phyloP scores from a whole-genome alignment of 2,888 invertebrate genomes.

The Mesochorus sp. region DNA sequence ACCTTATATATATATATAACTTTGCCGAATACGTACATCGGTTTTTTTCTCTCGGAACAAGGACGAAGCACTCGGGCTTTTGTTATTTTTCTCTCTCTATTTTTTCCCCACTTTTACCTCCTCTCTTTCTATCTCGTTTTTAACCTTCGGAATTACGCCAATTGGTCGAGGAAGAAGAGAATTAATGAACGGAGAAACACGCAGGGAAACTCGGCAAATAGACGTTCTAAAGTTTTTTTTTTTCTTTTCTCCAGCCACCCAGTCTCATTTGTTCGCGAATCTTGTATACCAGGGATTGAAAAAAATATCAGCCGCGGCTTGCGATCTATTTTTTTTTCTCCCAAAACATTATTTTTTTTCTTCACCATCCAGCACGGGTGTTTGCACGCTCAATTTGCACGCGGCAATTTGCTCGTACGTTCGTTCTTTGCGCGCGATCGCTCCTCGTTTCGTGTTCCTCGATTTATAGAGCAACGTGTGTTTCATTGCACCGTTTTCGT shows the following conservation, averaged over 20 bases:
- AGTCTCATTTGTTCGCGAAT: constrained; percentile 25
- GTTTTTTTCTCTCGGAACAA: constrained; percentile 18
- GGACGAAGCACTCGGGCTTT: constrained; percentile 13
- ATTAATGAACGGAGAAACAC: constrained; percentile 44
- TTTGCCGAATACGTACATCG: background rate
- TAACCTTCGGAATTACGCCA: constrained; percentile 35
- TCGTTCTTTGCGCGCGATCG: background rate
- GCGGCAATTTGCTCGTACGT: background rate
- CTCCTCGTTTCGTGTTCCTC: background rate
- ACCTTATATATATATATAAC: background rate
- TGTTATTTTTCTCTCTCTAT: constrained; percentile 7
- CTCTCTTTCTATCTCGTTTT: constrained; percentile 18
- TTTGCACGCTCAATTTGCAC: constrained; percentile 23
- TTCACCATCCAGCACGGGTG: background rate
- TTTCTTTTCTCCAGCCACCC: background rate
- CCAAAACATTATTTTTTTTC: background rate
- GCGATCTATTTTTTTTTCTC: constrained; percentile 2
- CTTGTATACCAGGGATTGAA: constrained; percentile 10
- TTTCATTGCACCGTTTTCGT: background rate
- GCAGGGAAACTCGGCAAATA: constrained; percentile 16
- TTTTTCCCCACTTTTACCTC: too few relatives aligned
- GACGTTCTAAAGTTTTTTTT: constrained; percentile 7
- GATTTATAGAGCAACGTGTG: constrained; percentile 12
- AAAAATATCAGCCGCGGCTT: constrained; percentile 17
- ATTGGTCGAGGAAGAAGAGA: constrained; percentile 31